phyloP scores from a whole-genome alignment of 2,113 vertebrate species.

The Leucopsar rothschildi region DNA sequence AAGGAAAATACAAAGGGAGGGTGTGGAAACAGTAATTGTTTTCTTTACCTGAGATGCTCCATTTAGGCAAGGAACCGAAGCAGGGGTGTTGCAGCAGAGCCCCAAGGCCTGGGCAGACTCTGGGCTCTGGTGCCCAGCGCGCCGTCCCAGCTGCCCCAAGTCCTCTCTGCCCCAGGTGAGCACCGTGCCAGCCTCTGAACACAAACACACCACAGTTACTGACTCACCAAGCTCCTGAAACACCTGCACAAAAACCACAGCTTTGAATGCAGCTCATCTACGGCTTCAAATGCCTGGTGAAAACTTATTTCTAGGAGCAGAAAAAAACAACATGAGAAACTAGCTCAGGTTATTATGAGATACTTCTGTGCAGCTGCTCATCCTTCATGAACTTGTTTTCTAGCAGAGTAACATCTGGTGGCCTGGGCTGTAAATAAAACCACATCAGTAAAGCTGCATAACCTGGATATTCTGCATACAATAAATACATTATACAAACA shows the following conservation, averaged over 20 bases:
- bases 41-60: constrained; percentile 83
- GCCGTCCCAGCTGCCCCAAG: constrained; percentile 89
- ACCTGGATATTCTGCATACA: constrained; percentile 9
- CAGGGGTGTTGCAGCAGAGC: constrained; percentile 49
- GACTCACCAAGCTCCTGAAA: neutral
- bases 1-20: too few species aligned
- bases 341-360: neutral
- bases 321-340: neutral
- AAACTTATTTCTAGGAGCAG: neutral
- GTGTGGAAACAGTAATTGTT: neutral
- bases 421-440: constrained; percentile 55
- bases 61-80: constrained; percentile 70
- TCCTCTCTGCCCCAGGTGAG: constrained; percentile 90
- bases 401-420: constrained; percentile 43
- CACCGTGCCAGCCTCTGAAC: constrained; percentile 84
- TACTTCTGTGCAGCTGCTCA: neutral
- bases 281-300: neutral
- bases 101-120: neutral
- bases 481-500: constrained; percentile 49
- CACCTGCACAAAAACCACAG: neutral
- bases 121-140: neutral
- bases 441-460: constrained; percentile 44
- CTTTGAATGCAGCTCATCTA: neutral
- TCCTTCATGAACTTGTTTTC: constrained; percentile 42
- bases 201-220: constrained; percentile 2